phyloP scores from a whole-genome alignment of 2,888 invertebrate genomes.

The Tolmerus cingulatus region DNA sequence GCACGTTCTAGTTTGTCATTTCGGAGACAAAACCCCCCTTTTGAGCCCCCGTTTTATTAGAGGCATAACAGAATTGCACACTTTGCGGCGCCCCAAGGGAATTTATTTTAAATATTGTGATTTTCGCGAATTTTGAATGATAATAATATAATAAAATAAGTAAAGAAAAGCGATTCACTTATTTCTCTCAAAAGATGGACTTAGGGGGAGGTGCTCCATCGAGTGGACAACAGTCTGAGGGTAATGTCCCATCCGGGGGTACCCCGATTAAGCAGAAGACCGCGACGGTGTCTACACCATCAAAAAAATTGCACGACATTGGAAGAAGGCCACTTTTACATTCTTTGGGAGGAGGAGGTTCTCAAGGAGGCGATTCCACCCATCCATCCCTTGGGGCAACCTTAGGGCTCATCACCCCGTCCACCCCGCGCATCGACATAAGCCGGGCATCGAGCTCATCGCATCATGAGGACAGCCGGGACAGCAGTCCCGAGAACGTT shows the following conservation, averaged over 20 bases:
- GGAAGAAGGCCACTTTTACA: constrained; percentile 61
- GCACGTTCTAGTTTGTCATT: constrained; percentile 10
- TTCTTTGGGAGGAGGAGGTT: constrained; percentile 43
- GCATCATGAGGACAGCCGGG: constrained; percentile 81
- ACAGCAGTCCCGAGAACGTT: constrained; percentile 85
- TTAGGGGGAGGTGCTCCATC: not conserved
- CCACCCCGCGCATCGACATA: constrained; percentile 87
- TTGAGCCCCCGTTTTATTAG: not conserved
- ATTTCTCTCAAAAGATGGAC: constrained; percentile 28
- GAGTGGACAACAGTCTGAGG: not conserved
- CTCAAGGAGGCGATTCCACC: constrained; percentile 54
- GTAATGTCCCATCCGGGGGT: not conserved
- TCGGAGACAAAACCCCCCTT: not conserved
- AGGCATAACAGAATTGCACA: not conserved
- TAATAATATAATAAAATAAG: not conserved
- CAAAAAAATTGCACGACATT: constrained; percentile 51
- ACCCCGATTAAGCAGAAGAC: constrained; percentile 34
- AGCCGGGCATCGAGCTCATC: constrained; percentile 89
- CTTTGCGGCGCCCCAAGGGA: not conserved
- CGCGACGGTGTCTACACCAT: constrained; percentile 53
- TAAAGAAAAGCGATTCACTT: not conserved
- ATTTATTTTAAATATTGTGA: not conserved
- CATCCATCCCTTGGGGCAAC: constrained; percentile 50
- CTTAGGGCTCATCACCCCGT: constrained; percentile 68
- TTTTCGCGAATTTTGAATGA: not conserved